Base-by-base conservation (phyloP, 2,888 invertebrate genomes). In the Hirudinaria manillensis region DNA sequence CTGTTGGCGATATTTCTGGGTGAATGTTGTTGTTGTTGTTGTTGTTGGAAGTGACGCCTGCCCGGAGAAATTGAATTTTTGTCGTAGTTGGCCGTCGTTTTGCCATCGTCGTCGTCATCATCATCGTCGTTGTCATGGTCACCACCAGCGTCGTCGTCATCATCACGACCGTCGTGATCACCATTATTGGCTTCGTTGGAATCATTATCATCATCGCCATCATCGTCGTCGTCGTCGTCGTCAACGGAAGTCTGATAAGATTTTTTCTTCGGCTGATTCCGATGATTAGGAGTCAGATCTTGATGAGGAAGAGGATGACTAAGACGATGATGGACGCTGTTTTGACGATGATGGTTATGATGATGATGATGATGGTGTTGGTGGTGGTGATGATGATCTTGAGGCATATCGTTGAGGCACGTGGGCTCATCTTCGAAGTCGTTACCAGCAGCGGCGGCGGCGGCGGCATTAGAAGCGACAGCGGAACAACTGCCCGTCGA, bases 341-440 rank as follows among this genome's bases (percentile, higher is more conserved):
- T 16, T n/a, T 68, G 68, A 68, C 34, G 68, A 34, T 68, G 68
- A 68, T 36, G 68, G 13, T 68, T 10, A 10, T 68, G 29, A 34
- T 13, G 68, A 6, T 65, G 66, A 24, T 65, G 66, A 24, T 27
- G 66, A 24, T 24, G 24, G 29, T 24, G 16, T 10, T 27, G 29
- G 29, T 65, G 24, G 24, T 65, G 16, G 29, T 65, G 66, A 24
- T 65, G 66, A 24, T 65, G 66, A 24, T 65, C 16, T 10, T 65
- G 66, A 65, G 29, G 24, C 10, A 16, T 13, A 32, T n/a, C 36
- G 68, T 34, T 34, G 32, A 32, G 36, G 32, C 68, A 34, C 61
- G 24, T 61, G 21, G 29, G 61, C 21, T 24, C 24, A 45, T 45
- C 45, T 45, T 45, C 45, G 45, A 45, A 45, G 10, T 45, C 45